Conservation (phyloP, 2,797 vertebrate species). For the Xerus rutilus region DNA sequence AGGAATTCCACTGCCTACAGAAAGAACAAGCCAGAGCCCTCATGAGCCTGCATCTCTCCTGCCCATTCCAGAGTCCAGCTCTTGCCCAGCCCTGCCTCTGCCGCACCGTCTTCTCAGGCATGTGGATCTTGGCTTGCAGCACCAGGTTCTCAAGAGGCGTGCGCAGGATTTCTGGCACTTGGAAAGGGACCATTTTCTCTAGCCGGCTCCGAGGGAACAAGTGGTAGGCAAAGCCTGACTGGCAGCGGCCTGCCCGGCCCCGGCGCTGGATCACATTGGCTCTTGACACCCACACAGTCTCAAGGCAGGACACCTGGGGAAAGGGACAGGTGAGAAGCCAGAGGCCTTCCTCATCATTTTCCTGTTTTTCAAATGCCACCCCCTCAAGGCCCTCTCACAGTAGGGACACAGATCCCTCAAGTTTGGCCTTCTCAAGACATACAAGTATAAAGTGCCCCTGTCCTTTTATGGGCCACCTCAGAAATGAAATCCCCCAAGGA, state of each 20-base stretch:
- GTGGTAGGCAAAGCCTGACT: conserved; percentile 96
- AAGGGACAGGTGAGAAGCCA: neutral
- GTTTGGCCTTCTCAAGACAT: neutral
- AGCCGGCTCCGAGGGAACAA: conserved; percentile 93
- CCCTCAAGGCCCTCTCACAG: neutral
- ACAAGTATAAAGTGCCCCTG: neutral
- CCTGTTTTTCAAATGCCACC: neutral
- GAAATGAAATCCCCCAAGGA: neutral
- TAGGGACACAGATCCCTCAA: neutral
- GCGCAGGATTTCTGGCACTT: conserved; percentile 97
- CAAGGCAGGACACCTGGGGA: conserved; percentile 95
- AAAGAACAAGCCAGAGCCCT: neutral
- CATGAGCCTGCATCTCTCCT: neutral
- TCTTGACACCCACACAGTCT: conserved; percentile 96
- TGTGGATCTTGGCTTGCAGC: conserved; percentile 97
- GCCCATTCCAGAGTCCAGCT: fast-evolving
- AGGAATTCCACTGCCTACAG: conserved; percentile 96
- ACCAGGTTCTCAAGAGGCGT: conserved; percentile 97
- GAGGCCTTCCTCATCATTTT: neutral
- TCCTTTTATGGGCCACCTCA: neutral
- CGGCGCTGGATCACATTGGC: conserved; percentile 96
- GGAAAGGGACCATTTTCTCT: conserved; percentile 93
- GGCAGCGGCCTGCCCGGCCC: conserved; percentile 96
- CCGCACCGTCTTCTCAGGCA: conserved; percentile 94
- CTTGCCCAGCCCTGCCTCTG: fast-evolving